Evolutionary conservation across 2,888 invertebrate genomes (phyloP), one percentile per base, ranked within the genome.

Genomic region (Macrophya annulata): DNA sequence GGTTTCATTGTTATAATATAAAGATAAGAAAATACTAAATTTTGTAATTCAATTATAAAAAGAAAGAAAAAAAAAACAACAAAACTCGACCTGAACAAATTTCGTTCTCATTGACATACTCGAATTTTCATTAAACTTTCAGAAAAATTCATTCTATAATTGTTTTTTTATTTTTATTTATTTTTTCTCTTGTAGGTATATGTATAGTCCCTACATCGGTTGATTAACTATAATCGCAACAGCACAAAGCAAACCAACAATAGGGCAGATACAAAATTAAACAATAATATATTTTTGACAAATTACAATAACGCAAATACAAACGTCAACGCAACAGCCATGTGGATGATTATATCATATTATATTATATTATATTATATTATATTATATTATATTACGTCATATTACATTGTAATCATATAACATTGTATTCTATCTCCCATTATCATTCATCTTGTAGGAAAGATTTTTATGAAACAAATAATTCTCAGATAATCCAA

Each of bases 251-350:
- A 88, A 91, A 91, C 90, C 92, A 92, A 92, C 90, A 91, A 92
- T 89, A 89, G 91, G 90, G 91, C 90, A 91, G 90, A 74, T 0
- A 88, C 90, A 87, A 92, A 91, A 91, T 91, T 90, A 86, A 91
- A 85, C 86, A 89, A 87, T 90, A 89, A 87, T 90, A 89, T 92
- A 91, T 92, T 93, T 92, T 93, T 92, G 91, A 91, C 90, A 91
- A 91, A 87, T 90, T 91, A 90, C 89, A 89, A 90, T 89, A 88
- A 89, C 89, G 88, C 88, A 89, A 86, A 90, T 90, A 90, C 87
- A 90, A 90, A 68, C 31, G 77, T 77, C 55, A 55, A 55, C 25
- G 37, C 81, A 62, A 81, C 65, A 17, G 81, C 62, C 81, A 81
- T 62, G 21, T 40, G 81, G 65, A 81, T 25, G 81, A 81, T 40